Conservation (phyloP, 2,888 invertebrate species). For the Cyrtodaria siliqua region DNA sequence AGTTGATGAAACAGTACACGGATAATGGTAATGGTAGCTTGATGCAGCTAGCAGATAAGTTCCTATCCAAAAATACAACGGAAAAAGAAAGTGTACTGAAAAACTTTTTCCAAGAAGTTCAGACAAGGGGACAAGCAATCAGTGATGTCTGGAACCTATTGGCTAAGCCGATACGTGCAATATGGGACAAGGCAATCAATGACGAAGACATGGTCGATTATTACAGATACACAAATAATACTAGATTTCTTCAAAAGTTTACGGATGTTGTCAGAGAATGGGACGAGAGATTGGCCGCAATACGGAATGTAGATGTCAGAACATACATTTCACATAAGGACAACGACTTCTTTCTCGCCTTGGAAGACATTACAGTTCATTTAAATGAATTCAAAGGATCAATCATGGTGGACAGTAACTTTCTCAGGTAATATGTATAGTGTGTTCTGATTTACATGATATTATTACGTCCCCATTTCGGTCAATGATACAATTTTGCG, state of each 20-base stretch:
- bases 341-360: constrained; percentile 59
- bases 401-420: constrained; percentile 65
- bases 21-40: constrained; percentile 48
- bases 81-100: constrained; percentile 57
- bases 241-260: constrained; percentile 56
- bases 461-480: too few relatives aligned
- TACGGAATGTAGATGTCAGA: constrained; percentile 65
- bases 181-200: constrained; percentile 71
- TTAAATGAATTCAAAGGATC: constrained; percentile 58
- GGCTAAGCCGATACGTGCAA: constrained; percentile 33
- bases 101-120: constrained; percentile 71
- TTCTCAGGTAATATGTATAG: constrained; percentile 43
- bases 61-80: constrained; percentile 62
- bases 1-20: constrained; percentile 47
- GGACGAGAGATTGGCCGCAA: constrained; percentile 10
- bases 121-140: constrained; percentile 72
- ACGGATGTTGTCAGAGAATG: constrained; percentile 49
- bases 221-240: constrained; percentile 67
- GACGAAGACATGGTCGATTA: constrained; percentile 73
- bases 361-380: constrained; percentile 58
- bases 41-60: constrained; percentile 53
- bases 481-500: too few relatives aligned
- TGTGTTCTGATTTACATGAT: too few relatives aligned
- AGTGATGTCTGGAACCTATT: constrained; percentile 70
- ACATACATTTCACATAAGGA: constrained; percentile 64